Evolutionary conservation across 2,797 vertebrate species (phyloP), one percentile per base, ranked within the genome.

Genomic region (Paramormyrops hopkinsi): DNA sequence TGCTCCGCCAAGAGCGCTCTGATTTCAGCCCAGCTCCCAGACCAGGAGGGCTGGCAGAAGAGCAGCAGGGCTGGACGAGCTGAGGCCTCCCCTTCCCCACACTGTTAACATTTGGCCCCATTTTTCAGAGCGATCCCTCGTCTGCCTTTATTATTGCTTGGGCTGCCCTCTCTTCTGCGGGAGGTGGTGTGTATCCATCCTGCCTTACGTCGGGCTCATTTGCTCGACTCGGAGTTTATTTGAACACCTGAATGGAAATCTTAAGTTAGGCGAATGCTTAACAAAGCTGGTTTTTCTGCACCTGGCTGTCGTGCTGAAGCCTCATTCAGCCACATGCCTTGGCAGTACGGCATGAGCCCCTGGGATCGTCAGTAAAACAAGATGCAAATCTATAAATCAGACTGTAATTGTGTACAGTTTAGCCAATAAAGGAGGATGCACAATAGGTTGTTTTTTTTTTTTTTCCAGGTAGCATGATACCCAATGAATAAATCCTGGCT

Each of bases 381-480:
- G 92, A 93, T 92, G 93, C 94, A 94, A 94, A 94, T 95, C 92
- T 94, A 95, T 95, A 95, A 95, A 95, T 96, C 95, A 94, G 92
- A 93, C 93, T 91, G 94, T 95, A 96, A 96, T 95, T 95, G 93
- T 94, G 93, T 90, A 93, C 91, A 89, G 92, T 92, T 90, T 91
- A 91, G 92, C 94, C 94, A 95, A 93, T 94, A 94, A 95, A 94
- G 92, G 93, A 93, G 92, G 91, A 93, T 93, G 93, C 94, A 94
- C 93, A 95, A 95, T 95, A 94, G 89, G 87, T 65, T 69, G 87
- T 90, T 88, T 89, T 89, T 83, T 51, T 83, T 51, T 87, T 22
- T 83, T 84, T n/a, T n/a, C n/a, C 87, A 84, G 54, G 86, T 83
- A 41, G 86, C 76, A 48, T 90, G 76, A 65, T 54, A 65, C 25